A percentile compares a stretch with the other conserved stretches of the same genome.
These are phyloP conservation scores for Daboia siamensis DNA, from an alignment of 2,113 vertebrate species.

Conservation along the genomic window DNA sequence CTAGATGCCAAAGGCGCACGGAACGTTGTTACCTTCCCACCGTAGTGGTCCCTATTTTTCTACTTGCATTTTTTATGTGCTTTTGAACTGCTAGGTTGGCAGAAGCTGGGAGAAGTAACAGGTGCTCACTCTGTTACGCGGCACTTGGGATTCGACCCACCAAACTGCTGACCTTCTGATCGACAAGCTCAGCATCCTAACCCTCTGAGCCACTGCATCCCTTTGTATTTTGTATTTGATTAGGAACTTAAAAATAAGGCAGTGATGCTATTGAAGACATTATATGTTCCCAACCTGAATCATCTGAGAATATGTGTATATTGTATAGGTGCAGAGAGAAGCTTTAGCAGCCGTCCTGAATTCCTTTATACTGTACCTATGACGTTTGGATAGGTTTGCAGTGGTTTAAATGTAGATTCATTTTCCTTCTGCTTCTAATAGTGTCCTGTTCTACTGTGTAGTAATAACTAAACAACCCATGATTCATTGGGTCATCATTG, in stretches of 20 bases:
- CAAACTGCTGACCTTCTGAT: too few relatives aligned
- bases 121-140: too few relatives aligned
- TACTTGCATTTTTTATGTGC: too few relatives aligned
- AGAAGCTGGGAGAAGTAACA: too few relatives aligned
- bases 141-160: too few relatives aligned
- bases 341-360: neutral
- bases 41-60: too few relatives aligned
- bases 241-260: neutral
- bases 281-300: neutral
- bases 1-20: too few relatives aligned
- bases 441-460: neutral
- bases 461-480: neutral
- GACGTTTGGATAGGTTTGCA: neutral
- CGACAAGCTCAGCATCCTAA: too few relatives aligned
- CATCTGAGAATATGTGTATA: neutral
- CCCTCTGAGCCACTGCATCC: too few relatives aligned
- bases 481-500: neutral
- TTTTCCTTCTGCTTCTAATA: neutral
- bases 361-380: neutral
- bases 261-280: neutral
- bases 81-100: too few relatives aligned
- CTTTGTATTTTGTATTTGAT: too few relatives aligned
- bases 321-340: neutral
- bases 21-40: too few relatives aligned
- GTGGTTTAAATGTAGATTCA: neutral